These are phyloP conservation scores for Drosophila erecta DNA, from an alignment of 1,140 invertebrate genomes.

Conservation along the genomic window DNA sequence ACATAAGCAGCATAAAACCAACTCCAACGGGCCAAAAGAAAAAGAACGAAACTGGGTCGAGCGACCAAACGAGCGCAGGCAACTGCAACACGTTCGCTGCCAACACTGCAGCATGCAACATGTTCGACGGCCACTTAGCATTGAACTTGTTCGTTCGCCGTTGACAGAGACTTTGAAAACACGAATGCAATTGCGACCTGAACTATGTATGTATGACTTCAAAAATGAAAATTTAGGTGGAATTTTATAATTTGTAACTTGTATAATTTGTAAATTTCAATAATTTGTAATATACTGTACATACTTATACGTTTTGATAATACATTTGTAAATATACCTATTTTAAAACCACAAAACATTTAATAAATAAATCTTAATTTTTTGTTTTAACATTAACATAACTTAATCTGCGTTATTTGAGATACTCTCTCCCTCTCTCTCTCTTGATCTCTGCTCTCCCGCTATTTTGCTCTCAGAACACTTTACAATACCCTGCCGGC, in stretches of 20 bases:
- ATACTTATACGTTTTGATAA: no score
- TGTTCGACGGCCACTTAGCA: conserved; percentile 31
- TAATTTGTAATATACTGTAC: no score
- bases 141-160: conserved; percentile 48
- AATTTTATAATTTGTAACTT: no score
- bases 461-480: conserved; percentile 35
- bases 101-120: conserved; percentile 33
- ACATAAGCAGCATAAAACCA: conserved; percentile 35
- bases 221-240: no score
- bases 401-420: no score
- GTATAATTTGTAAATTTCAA: no score
- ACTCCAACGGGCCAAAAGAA: conserved; percentile 59
- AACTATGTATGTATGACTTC: no score
- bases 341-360: no score
- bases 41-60: conserved; percentile 78
- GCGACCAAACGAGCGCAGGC: conserved; percentile 13
- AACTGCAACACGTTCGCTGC: conserved; percentile 18
- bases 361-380: no score
- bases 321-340: no score
- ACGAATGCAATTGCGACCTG: conserved; percentile 12
- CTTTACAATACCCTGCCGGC: conserved; percentile 14
- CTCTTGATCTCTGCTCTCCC: conserved; percentile 10
- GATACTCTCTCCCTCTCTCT: background rate
- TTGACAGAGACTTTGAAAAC: conserved; percentile 36
- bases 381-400: no score